A percentile compares a stretch with the other conserved stretches of the same genome.
Evolutionary conservation across 2,797 vertebrate genomes (phyloP).

Genomic region (Gallinago nigripennis): DNA sequence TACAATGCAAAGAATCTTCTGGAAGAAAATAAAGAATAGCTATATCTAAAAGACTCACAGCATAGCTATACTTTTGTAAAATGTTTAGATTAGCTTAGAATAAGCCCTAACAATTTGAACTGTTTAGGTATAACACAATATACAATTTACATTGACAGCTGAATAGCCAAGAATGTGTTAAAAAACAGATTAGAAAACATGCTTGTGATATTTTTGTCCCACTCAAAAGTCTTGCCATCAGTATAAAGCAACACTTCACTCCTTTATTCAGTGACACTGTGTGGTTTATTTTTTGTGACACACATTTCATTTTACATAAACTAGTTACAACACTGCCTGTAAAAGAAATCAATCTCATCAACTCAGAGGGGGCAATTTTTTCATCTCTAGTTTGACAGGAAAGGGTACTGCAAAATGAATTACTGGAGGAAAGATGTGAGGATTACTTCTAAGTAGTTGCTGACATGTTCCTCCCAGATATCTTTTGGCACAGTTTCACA

Average conservation of each 20-base stretch:
- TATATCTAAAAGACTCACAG: neutral
- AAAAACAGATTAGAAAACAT: neutral
- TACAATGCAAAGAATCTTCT: neutral
- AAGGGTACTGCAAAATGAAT: conserved; percentile 51
- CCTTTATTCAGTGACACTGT: conserved; percentile 20
- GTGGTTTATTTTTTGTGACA: conserved; percentile 50
- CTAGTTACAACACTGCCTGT: conserved; percentile 34
- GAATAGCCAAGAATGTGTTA: neutral
- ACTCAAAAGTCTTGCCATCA: neutral
- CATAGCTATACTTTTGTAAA: neutral
- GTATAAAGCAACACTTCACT: neutral
- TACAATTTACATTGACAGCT: neutral
- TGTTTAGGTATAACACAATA: neutral
- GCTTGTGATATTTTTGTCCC: neutral
- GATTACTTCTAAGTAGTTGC: conserved; percentile 47
- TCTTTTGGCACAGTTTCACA: conserved; percentile 24
- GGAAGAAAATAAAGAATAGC: neutral
- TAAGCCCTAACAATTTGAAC: neutral
- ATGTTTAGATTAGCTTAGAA: neutral
- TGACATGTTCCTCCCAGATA: conserved; percentile 32
- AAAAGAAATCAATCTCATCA: conserved; percentile 61
- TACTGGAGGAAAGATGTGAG: conserved; percentile 33
- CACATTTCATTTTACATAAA: conserved; percentile 39
- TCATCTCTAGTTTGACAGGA: conserved; percentile 44
- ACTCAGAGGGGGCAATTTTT: conserved; percentile 31